Percentiles rank a stretch among this genome's conserved stretches.
Evolutionary conservation across 2,888 invertebrate species (phyloP).

Genomic region (Lysandra coridon): DNA sequence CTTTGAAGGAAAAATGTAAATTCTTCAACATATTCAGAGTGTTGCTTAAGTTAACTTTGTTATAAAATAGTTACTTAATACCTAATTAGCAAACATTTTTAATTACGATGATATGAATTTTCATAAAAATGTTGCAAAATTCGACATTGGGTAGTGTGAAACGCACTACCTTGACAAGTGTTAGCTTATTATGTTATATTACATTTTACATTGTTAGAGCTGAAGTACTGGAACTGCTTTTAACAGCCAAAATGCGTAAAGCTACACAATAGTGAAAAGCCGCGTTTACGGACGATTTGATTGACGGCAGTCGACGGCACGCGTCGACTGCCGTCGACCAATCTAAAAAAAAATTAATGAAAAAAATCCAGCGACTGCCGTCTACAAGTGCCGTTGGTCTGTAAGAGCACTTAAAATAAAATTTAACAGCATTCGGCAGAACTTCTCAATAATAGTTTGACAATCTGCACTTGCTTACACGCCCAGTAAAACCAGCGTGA

Average conservation of each 20-base stretch:
- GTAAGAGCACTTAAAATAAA: no score
- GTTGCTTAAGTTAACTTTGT: not conserved
- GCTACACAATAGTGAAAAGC: no score
- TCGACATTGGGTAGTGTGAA: constrained; percentile 12
- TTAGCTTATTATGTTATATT: not conserved
- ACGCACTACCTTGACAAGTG: not conserved
- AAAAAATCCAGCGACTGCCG: no score
- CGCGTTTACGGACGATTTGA: no score
- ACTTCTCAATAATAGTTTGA: no score
- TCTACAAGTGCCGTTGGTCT: no score
- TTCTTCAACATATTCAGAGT: not conserved
- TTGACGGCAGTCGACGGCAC: no score
- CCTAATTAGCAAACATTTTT: not conserved
- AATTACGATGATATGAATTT: not conserved
- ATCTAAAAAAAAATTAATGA: no score
- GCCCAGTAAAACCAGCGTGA: no score
- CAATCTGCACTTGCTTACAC: no score
- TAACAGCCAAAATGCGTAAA: not conserved
- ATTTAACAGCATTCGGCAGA: no score
- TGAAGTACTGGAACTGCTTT: not conserved
- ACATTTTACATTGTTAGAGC: not conserved
- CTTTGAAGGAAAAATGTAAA: not conserved
- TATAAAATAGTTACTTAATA: not conserved
- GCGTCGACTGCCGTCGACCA: no score
- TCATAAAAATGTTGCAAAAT: constrained; percentile 1